Percentiles rank a stretch among this genome's conserved stretches.
Conservation (phyloP, 2,797 vertebrate genomes). For the Sebastes goodei region DNA sequence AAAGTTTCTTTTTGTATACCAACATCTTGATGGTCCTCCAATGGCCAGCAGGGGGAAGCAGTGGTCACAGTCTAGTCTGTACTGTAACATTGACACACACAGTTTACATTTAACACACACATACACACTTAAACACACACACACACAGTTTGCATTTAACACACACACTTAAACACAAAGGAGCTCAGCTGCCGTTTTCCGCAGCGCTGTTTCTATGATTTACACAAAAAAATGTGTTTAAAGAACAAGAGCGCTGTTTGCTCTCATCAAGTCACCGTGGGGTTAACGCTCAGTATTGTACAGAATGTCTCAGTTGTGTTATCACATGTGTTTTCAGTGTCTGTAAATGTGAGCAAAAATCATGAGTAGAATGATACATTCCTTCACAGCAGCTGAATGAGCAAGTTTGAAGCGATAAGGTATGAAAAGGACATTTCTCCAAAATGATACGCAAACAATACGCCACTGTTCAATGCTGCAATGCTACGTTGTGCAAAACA, state of each 20-base stretch:
- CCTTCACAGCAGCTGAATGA: slow-evolving; percentile 43
- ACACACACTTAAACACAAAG: slow-evolving; percentile 5
- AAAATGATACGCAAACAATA: slow-evolving; percentile 44
- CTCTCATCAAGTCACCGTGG: slow-evolving; percentile 16
- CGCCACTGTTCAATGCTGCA: slow-evolving; percentile 14
- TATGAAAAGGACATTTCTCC: slow-evolving; percentile 35
- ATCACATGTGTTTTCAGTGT: slow-evolving; percentile 5
- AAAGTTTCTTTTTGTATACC: background rate
- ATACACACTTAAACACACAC: background rate
- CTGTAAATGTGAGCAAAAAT: slow-evolving; percentile 10
- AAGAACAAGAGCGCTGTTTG: background rate
- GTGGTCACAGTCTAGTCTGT: background rate
- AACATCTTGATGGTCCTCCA: background rate
- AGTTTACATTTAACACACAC: background rate
- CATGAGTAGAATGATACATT: slow-evolving; percentile 23
- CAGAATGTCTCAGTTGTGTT: slow-evolving; percentile 2
- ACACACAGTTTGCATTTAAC: background rate
- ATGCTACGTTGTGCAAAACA: slow-evolving; percentile 19
- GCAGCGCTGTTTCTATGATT: background rate
- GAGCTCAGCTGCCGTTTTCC: background rate
- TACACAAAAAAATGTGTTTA: background rate
- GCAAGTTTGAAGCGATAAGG: slow-evolving; percentile 32
- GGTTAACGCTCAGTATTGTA: background rate
- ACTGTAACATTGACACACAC: background rate
- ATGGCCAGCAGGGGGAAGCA: slow-evolving; percentile 53